phyloP scores from a whole-genome alignment of 2,797 vertebrate genomes.

The Crocidura indochinensis region DNA sequence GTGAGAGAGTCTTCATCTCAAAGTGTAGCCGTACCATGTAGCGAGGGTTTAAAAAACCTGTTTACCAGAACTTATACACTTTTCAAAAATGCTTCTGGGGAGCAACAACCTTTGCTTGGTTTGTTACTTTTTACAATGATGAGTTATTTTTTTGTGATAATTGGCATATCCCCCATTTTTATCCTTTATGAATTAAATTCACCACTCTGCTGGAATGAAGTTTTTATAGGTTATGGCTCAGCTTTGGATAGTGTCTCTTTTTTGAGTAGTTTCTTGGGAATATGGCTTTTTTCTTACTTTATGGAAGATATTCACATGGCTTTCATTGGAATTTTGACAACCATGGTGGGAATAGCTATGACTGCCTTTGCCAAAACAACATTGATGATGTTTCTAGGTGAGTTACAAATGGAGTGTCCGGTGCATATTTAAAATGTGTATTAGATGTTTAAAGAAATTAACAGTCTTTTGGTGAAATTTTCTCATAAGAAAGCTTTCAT shows the following conservation, averaged over 20 bases:
- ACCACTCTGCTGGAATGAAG: slow-evolving; percentile 97
- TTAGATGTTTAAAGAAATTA: slow-evolving; percentile 40
- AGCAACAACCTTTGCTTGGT: slow-evolving; percentile 88
- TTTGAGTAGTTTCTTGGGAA: slow-evolving; percentile 94
- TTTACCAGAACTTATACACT: slow-evolving; percentile 92
- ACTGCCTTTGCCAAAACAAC: slow-evolving; percentile 95
- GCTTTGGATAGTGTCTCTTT: slow-evolving; percentile 93
- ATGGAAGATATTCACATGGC: slow-evolving; percentile 93
- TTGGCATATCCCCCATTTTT: slow-evolving; percentile 91
- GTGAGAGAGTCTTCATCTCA: slow-evolving; percentile 81
- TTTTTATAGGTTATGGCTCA: slow-evolving; percentile 96
- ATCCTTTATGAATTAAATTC: slow-evolving; percentile 95
- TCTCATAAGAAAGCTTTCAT: slow-evolving; percentile 3
- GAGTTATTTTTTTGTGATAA: slow-evolving; percentile 90
- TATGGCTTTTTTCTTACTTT: slow-evolving; percentile 92
- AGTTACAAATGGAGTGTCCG: slow-evolving; percentile 84
- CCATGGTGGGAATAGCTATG: slow-evolving; percentile 91
- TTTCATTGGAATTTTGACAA: slow-evolving; percentile 94
- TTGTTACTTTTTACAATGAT: slow-evolving; percentile 93
- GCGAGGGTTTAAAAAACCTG: slow-evolving; percentile 89
- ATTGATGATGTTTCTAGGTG: slow-evolving; percentile 95
- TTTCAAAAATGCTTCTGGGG: slow-evolving; percentile 90
- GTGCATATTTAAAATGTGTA: slow-evolving; percentile 19
- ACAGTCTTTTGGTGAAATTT: slow-evolving; percentile 20
- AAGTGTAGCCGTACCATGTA: slow-evolving; percentile 80